Evolutionary conservation across 2,888 invertebrate genomes (phyloP).

Genomic region (Calliphora vomitoria): DNA sequence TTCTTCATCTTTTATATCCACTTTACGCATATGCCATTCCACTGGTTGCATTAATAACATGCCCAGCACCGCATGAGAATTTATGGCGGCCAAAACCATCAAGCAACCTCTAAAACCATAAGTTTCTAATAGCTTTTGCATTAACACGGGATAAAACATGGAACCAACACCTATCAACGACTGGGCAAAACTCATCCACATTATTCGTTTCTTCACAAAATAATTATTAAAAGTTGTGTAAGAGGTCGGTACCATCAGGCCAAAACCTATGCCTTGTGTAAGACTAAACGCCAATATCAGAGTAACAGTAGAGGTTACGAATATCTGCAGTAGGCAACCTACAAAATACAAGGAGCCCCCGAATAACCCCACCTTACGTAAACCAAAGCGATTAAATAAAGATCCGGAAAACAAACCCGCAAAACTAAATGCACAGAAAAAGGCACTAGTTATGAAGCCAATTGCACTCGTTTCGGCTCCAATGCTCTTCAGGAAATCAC

Average conservation of each 20-base stretch:
- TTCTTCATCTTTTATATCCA: constrained; percentile 79
- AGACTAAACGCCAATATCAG: constrained; percentile 88
- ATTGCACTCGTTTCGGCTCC: constrained; percentile 89
- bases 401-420: constrained; percentile 89
- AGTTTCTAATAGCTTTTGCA: constrained; percentile 86
- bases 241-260: constrained; percentile 89
- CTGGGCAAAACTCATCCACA: constrained; percentile 91
- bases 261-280: constrained; percentile 89
- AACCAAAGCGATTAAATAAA: constrained; percentile 88
- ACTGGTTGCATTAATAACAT: constrained; percentile 91
- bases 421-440: constrained; percentile 85
- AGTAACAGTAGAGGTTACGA: constrained; percentile 87
- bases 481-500: constrained; percentile 88
- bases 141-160: constrained; percentile 88
- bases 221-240: constrained; percentile 91
- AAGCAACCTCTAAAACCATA: constrained; percentile 91
- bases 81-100: constrained; percentile 88
- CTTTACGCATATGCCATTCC: constrained; percentile 88
- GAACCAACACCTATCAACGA: constrained; percentile 88
- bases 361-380: constrained; percentile 88
- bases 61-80: constrained; percentile 88
- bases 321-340: constrained; percentile 88
- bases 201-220: constrained; percentile 88
- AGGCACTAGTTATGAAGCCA: constrained; percentile 89
- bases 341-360: constrained; percentile 88